Conservation (phyloP, 2,888 invertebrate species). For the Gymnoscelis rufifasciata region DNA sequence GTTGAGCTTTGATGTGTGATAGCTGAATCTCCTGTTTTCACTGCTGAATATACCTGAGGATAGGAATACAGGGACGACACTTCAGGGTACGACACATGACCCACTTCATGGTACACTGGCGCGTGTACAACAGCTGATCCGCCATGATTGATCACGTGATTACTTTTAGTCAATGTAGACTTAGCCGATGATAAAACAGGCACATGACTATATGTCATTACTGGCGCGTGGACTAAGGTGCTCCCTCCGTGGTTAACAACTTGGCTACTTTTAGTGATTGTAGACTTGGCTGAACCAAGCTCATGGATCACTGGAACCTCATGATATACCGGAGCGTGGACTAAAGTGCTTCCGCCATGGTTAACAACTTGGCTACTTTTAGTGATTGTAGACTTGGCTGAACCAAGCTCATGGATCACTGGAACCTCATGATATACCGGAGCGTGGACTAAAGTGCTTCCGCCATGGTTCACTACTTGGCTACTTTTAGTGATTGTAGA, state of each 20-base stretch:
- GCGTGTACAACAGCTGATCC: slow-evolving; percentile 4
- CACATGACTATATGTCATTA: slow-evolving; percentile 16
- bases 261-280: slow-evolving; percentile 43
- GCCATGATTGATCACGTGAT: slow-evolving; percentile 14
- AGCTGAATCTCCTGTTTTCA: slow-evolving; percentile 58
- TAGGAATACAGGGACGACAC: slow-evolving; percentile 43
- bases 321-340: slow-evolving; percentile 7
- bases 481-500: slow-evolving; percentile 18
- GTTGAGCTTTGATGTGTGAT: slow-evolving; percentile 73
- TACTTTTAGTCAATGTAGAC: slow-evolving; percentile 3
- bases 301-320: slow-evolving; percentile 10
- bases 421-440: slow-evolving; percentile 7
- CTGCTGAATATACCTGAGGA: slow-evolving; percentile 37
- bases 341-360: slow-evolving; percentile 39
- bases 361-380: slow-evolving; percentile 53
- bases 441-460: slow-evolving; percentile 5
- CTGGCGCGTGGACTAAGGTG: slow-evolving; percentile 32
- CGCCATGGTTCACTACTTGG: slow-evolving; percentile 16
- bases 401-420: slow-evolving; percentile 8
- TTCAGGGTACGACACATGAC: not conserved
- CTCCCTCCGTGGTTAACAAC: slow-evolving; percentile 48
- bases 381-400: slow-evolving; percentile 26
- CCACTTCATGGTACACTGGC: slow-evolving; percentile 1
- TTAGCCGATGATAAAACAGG: slow-evolving; percentile 14
- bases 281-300: slow-evolving; percentile 23